These are phyloP conservation scores for Mongoloraphidia duomilia DNA, from an alignment of 2,888 invertebrate genomes.

Conservation along the genomic window DNA sequence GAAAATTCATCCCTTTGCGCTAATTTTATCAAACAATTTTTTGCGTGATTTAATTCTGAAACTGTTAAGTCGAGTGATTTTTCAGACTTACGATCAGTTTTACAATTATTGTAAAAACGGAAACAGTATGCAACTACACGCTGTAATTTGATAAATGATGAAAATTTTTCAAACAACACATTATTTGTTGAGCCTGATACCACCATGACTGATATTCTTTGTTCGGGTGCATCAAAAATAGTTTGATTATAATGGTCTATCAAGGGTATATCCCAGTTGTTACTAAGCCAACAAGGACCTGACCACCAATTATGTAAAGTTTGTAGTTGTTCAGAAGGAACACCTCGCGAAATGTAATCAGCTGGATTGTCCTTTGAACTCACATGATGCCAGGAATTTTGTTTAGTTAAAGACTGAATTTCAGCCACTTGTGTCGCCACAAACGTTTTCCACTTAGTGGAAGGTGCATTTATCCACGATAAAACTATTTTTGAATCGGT, in stretches of 20 bases:
- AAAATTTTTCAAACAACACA: background rate
- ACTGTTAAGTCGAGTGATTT: background rate
- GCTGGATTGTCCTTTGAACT: background rate
- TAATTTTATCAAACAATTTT: background rate
- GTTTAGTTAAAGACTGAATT: background rate
- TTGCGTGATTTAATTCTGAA: background rate
- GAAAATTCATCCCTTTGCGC: background rate
- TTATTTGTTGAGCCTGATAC: background rate
- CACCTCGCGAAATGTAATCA: background rate
- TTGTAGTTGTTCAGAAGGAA: no score
- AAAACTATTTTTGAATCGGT: background rate
- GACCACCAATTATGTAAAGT: background rate
- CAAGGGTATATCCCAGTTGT: no score
- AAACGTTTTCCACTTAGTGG: background rate
- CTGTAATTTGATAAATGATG: background rate
- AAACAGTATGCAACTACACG: background rate
- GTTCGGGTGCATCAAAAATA: background rate
- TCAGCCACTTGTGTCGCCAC: background rate
- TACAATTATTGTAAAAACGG: background rate
- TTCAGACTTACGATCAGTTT: background rate
- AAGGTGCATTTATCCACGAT: background rate
- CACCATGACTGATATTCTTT: background rate
- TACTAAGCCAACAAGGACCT: background rate
- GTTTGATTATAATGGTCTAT: background rate
- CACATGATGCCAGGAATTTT: background rate